Percentiles rank a stretch among this genome's conserved stretches.
Conservation (phyloP, 2,113 vertebrate species). For the Elephas maximus region DNA sequence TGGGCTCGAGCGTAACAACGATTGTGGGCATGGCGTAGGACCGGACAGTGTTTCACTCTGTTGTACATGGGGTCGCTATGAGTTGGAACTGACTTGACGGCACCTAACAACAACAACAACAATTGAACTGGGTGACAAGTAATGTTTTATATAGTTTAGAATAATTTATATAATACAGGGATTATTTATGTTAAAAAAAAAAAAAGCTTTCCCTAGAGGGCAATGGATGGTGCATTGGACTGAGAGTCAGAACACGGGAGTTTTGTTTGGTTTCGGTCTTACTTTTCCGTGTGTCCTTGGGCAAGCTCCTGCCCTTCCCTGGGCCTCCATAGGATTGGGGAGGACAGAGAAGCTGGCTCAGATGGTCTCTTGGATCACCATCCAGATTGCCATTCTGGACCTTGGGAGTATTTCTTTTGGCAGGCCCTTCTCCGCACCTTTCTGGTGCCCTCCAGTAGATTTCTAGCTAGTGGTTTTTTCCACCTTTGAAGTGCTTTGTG, state of each 20-base stretch:
- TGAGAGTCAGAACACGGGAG: conserved; percentile 2
- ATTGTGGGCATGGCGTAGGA: no score
- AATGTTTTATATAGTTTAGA: conserved; percentile 23
- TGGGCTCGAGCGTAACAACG: no score
- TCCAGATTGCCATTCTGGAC: neutral
- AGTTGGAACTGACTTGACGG: no score
- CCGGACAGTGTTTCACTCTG: no score
- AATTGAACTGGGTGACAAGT: neutral
- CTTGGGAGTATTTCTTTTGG: neutral
- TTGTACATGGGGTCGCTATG: no score
- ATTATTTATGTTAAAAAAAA: conserved; percentile 12
- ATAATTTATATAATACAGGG: neutral
- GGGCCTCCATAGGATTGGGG: neutral
- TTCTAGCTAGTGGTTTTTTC: neutral
- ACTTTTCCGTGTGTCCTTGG: neutral
- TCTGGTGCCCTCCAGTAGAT: neutral
- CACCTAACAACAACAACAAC: no score
- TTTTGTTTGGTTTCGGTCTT: neutral
- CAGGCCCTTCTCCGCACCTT: neutral
- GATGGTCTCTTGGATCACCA: neutral
- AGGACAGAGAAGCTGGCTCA: neutral
- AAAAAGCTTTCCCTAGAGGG: neutral
- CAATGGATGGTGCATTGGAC: neutral
- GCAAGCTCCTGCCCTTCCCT: neutral
- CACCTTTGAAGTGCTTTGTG: neutral